phyloP scores from a whole-genome alignment of 2,888 invertebrate species.

The Chelonus formosanus region DNA sequence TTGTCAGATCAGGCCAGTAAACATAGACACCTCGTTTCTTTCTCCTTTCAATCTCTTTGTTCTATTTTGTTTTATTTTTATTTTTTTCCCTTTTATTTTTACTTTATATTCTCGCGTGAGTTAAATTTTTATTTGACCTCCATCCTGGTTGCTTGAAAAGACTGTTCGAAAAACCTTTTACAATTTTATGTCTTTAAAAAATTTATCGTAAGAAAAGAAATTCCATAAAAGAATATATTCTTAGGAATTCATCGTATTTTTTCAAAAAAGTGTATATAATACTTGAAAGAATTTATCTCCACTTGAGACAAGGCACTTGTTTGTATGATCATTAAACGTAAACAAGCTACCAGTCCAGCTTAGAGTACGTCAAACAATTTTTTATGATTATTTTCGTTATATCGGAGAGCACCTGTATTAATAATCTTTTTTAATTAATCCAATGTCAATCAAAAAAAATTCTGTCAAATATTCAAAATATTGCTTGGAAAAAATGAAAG shows the following conservation, averaged over 20 bases:
- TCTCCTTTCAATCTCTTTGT: slow-evolving; percentile 3
- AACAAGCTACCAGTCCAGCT: not conserved
- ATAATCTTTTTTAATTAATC: no score
- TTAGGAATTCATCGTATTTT: not conserved
- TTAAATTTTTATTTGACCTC: slow-evolving; percentile 23
- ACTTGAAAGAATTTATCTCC: slow-evolving; percentile 4
- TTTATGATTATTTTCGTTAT: no score
- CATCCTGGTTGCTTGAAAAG: not conserved
- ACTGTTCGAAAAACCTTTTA: not conserved
- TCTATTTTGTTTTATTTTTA: slow-evolving; percentile 11
- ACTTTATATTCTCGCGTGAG: slow-evolving; percentile 1
- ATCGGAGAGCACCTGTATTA: no score
- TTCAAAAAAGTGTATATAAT: not conserved
- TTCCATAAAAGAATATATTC: not conserved
- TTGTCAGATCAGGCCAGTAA: slow-evolving; percentile 21
- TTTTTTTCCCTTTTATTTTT: slow-evolving; percentile 11
- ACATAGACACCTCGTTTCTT: slow-evolving; percentile 8
- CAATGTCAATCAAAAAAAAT: no score
- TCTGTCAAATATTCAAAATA: no score
- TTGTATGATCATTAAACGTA: not conserved
- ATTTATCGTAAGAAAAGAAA: not conserved
- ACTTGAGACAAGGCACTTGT: not conserved
- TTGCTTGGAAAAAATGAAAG: no score
- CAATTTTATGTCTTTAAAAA: not conserved
- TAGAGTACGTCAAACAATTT: no score